Percentiles rank a stretch among this genome's conserved stretches.
These are phyloP conservation scores for Macaria liturata DNA, from an alignment of 2,888 invertebrate species.

Conservation along the genomic window DNA sequence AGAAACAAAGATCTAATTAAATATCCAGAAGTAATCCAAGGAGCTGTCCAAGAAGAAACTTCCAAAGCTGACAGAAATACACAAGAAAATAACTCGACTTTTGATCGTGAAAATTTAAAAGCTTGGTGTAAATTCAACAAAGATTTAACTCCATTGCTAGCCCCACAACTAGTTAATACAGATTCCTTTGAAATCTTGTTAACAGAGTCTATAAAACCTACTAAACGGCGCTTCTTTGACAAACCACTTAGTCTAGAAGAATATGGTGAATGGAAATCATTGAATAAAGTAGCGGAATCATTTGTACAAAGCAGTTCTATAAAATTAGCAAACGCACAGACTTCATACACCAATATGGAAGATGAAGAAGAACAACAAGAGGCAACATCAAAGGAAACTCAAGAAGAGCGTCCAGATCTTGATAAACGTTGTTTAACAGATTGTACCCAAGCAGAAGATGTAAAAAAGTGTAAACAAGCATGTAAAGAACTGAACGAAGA, in stretches of 20 bases:
- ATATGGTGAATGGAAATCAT: conserved; percentile 10
- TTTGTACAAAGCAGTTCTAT: conserved; percentile 13
- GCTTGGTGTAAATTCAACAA: conserved; percentile 48
- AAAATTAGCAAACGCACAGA: conserved; percentile 25
- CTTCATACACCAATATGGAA: conserved; percentile 15
- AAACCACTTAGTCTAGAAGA: conserved; percentile 36
- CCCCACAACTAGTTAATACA: conserved; percentile 38
- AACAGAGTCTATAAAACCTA: conserved; percentile 37
- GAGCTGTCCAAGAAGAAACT: conserved; percentile 39
- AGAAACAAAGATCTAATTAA: conserved; percentile 37
- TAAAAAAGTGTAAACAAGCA: conserved; percentile 9
- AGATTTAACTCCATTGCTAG: conserved; percentile 53
- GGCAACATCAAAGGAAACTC: neutral
- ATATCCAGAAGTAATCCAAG: conserved; percentile 44
- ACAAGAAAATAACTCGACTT: conserved; percentile 22
- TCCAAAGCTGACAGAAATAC: conserved; percentile 43
- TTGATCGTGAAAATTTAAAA: conserved; percentile 28
- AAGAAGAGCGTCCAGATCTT: neutral
- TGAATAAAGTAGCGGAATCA: conserved; percentile 15
- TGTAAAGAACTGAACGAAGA: conserved; percentile 7
- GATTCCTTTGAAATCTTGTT: conserved; percentile 42
- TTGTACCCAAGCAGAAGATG: conserved; percentile 5
- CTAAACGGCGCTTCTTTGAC: conserved; percentile 43
- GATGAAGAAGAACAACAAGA: neutral
- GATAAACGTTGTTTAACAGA: conserved; percentile 7